Conservation (phyloP, 2,113 vertebrate genomes). For the Melospiza melodia region DNA sequence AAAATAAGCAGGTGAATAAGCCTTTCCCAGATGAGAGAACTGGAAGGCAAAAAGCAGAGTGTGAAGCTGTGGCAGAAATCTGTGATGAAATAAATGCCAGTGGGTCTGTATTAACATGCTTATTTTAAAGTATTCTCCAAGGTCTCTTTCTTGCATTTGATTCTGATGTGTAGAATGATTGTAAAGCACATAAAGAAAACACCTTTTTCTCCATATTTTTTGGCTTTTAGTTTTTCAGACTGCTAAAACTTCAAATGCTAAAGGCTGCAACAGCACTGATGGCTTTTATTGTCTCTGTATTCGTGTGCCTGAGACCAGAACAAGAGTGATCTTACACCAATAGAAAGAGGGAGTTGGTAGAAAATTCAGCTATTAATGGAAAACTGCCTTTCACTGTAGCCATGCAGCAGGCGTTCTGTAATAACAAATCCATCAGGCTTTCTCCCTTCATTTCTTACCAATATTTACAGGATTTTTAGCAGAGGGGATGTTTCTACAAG, state of each 20-base stretch:
- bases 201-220: neutral
- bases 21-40: neutral
- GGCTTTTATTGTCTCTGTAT: neutral
- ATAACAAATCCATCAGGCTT: neutral
- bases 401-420: neutral
- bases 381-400: neutral
- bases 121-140: neutral
- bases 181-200: neutral
- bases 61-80: neutral
- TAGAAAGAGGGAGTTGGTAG: neutral
- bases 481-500: neutral
- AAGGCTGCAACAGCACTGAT: neutral
- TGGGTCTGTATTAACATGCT: neutral
- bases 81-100: neutral
- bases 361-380: slow-evolving; percentile 7
- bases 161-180: neutral
- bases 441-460: neutral
- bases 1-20: neutral
- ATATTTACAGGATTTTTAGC: neutral
- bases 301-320: neutral
- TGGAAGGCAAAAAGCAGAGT: neutral
- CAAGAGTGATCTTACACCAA: neutral
- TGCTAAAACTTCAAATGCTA: neutral
- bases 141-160: neutral
- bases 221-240: neutral